Conservation (phyloP, 2,797 vertebrate species). For the Neosalanx taihuensis region DNA sequence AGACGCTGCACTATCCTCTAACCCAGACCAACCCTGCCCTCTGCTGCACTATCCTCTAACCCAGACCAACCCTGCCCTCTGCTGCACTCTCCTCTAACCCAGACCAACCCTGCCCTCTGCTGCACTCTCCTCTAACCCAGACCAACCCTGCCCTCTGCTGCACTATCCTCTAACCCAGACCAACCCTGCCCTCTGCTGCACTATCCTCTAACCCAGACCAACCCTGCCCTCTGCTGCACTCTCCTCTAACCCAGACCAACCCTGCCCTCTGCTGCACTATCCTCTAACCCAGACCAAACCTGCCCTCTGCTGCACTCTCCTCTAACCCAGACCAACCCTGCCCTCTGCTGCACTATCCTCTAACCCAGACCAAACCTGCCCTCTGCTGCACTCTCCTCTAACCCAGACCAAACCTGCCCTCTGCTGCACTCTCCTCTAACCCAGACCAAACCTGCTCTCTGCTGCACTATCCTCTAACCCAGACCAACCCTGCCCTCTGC, state of each 20-base stretch:
- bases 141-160: slow-evolving; percentile 1
- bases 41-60: slow-evolving; percentile 16
- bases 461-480: no score
- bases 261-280: no score
- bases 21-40: neutral
- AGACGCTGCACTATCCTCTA: slow-evolving; percentile 70
- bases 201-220: slow-evolving; percentile 17
- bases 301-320: neutral
- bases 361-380: no score
- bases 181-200: neutral
- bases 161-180: slow-evolving; percentile 1
- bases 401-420: no score
- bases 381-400: no score
- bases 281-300: slow-evolving; percentile 20
- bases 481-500: no score
- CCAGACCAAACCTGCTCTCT: no score
- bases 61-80: neutral
- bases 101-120: neutral
- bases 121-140: neutral
- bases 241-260: no score
- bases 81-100: slow-evolving; percentile 18
- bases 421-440: no score
- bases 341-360: no score
- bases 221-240: neutral
- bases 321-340: slow-evolving; percentile 13